Evolutionary conservation across 1,140 invertebrate genomes (phyloP), one percentile per base, ranked within the genome.

Genomic region (Drosophila micromelanica): DNA sequence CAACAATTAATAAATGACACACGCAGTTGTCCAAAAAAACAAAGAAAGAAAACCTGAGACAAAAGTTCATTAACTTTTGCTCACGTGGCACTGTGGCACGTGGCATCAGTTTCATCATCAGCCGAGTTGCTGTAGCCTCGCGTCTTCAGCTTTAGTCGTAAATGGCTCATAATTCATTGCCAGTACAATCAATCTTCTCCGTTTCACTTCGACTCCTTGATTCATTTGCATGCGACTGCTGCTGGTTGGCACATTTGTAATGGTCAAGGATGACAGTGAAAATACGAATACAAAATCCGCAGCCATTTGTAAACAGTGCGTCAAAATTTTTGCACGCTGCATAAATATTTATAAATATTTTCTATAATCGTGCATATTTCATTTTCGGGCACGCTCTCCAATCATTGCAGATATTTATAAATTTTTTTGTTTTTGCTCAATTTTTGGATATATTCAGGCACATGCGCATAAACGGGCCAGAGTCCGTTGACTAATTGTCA

Each of bases 291-390:
- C n/a, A 40, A 15, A 67, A 73, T 52, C 40, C 48, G 23, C 38
- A 45, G 23, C 32, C 12, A 67, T 73, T 73, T 73, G 70, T 73
- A 73, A 59, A 67, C 63, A 73, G 38, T 30, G 54, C 27, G 54
- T 67, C 62, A 45, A 67, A 67, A 59, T 67, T 40, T 42, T 65
- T 60, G 63, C 70, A 42, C 8, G 32, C 40, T 15, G 38, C 54
- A 67, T 52, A 73, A 60, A 73, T 54, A 73, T 72, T 59, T 59
- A 72, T 64, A 64, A 64, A 69, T 62, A 61, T 45, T 61, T 43
- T 43, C 17, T 45, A 61, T 27, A 40, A 45, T 54, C 5, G 49
- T 11, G 23, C 17, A 54, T 69, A 54, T 69, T 62, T 71, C 37
- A 64, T 55, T 30, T 55, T 37, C 12, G 42, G 35, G 27, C 35